Evolutionary conservation across 1,140 invertebrate species (phyloP).

Genomic region (Drosophila virilis): DNA sequence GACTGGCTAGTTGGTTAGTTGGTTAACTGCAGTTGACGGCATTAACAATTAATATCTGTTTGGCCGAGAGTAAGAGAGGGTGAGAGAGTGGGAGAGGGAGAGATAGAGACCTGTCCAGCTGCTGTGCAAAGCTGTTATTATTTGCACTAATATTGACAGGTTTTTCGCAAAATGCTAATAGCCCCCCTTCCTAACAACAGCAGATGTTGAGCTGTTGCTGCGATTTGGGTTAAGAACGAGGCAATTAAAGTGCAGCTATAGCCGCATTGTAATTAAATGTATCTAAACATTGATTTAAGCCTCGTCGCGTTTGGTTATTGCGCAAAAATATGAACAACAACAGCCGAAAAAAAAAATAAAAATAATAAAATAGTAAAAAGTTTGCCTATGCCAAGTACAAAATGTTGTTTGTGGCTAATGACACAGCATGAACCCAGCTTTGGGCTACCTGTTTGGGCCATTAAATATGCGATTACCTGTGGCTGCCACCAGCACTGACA

Average conservation of each 20-base stretch:
- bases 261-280: slow-evolving; percentile 77
- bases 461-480: slow-evolving; percentile 55
- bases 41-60: slow-evolving; percentile 78
- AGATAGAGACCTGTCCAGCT: slow-evolving; percentile 33
- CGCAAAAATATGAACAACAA: slow-evolving; percentile 47
- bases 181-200: slow-evolving; percentile 27
- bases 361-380: slow-evolving; percentile 11
- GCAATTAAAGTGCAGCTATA: slow-evolving; percentile 75
- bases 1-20: slow-evolving; percentile 22
- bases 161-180: slow-evolving; percentile 80
- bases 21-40: slow-evolving; percentile 69
- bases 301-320: slow-evolving; percentile 27
- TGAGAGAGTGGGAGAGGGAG: neutral
- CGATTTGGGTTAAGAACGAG: slow-evolving; percentile 80
- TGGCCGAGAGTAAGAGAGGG: slow-evolving; percentile 41
- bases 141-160: slow-evolving; percentile 83
- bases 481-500: slow-evolving; percentile 11
- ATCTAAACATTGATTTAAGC: slow-evolving; percentile 79
- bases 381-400: slow-evolving; percentile 65
- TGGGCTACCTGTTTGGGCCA: slow-evolving; percentile 63
- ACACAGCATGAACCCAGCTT: slow-evolving; percentile 49
- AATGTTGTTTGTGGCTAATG: slow-evolving; percentile 48
- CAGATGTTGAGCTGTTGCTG: slow-evolving; percentile 43
- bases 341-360: neutral
- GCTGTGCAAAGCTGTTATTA: slow-evolving; percentile 77